Percentiles rank a stretch among this genome's conserved stretches.
phyloP scores from a whole-genome alignment of 2,797 vertebrate genomes.

The Anas georgica region DNA sequence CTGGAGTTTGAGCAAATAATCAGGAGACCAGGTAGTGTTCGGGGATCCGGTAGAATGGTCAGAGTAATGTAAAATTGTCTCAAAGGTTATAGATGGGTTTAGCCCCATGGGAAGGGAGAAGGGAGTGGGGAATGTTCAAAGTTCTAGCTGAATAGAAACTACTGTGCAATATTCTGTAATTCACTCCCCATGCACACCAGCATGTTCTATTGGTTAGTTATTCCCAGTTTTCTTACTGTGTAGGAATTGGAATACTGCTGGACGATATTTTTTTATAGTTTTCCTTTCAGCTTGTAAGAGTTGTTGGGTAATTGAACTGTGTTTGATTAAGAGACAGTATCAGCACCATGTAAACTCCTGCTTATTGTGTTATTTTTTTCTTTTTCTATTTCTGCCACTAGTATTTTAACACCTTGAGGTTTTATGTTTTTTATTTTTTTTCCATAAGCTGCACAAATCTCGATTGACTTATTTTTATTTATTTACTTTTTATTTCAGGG shows the following conservation, averaged over 20 bases:
- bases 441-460: background rate
- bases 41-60: background rate
- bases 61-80: background rate
- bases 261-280: background rate
- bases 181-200: accelerated
- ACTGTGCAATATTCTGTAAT: background rate
- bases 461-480: background rate
- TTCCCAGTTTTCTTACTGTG: background rate
- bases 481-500: background rate
- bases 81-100: background rate
- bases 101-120: too few relatives aligned
- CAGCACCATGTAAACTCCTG: background rate
- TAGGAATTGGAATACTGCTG: background rate
- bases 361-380: background rate
- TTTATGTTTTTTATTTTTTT: background rate
- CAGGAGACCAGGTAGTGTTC: background rate
- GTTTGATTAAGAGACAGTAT: background rate
- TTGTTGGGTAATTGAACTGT: background rate
- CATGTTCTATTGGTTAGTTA: background rate
- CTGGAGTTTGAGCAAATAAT: background rate
- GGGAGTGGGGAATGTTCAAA: background rate
- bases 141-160: background rate
- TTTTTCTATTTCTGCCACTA: background rate
- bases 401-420: background rate
- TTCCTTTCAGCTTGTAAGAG: background rate